These are phyloP conservation scores for Turritopsis dohrnii DNA, from an alignment of 30 jellyfish, hydroid and myxozoan genomes.

Conservation along the genomic window DNA sequence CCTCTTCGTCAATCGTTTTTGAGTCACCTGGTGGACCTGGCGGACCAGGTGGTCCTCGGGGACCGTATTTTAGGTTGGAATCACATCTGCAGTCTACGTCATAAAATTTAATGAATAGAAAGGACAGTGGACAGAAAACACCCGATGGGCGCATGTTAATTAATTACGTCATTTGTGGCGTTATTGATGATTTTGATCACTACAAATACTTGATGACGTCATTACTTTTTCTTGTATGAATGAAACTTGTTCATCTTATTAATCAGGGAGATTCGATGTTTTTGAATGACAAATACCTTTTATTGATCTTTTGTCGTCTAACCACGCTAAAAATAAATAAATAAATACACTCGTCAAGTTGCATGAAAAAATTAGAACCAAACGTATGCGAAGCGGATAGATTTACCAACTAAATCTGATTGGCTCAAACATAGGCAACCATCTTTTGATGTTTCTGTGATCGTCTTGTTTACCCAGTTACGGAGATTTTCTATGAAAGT, in stretches of 20 bases:
- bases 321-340: neutral
- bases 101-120: no score
- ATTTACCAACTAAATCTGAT: neutral
- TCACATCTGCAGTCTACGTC: conserved; percentile 5
- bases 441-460: neutral
- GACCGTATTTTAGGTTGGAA: conserved; percentile 21
- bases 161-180: no score
- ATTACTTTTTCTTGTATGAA: no score
- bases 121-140: no score
- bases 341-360: neutral
- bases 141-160: no score
- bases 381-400: neutral
- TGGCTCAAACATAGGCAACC: neutral
- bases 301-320: neutral
- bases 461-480: neutral
- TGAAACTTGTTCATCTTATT: neutral
- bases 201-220: no score
- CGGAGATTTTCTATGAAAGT: neutral
- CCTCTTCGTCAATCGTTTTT: conserved; percentile 25
- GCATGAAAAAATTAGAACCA: neutral
- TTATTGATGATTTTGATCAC: no score
- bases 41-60: conserved; percentile 77
- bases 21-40: conserved; percentile 70
- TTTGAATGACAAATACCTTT: neutral
- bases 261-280: neutral